Evolutionary conservation across 2,797 vertebrate genomes (phyloP), one percentile per base, ranked within the genome.

Genomic region (Emys orbicularis): DNA sequence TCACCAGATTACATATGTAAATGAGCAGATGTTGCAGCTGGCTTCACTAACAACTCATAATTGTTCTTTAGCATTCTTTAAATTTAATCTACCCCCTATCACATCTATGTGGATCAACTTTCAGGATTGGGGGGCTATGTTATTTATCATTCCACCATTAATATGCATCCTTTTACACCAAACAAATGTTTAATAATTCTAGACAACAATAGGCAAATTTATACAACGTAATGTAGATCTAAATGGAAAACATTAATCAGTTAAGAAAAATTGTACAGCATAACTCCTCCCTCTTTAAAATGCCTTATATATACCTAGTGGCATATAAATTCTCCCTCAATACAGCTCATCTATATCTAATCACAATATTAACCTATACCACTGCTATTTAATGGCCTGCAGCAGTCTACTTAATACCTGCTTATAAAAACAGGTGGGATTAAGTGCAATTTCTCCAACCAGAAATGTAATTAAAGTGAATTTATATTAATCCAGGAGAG

Each of bases 391-490:
- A 96, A 96, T 44, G 86, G 91, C 87, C 88, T 94, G 81, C 23
- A 53, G 84, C 50, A 57, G 83, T 16, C 77, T 47, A 37, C 53
- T 81, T 88, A 94, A 95, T 50, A 53, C 61, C 92, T 88, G 19
- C 57, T 95, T 95, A 41, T 6, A 86, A 92, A 91, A 13, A 79
- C 90, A 95, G 96, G 90, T 85, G 74, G 88, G 94, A 95, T 97
- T 97, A 94, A 91, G 84, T 57, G 91, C 96, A 84, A 94, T 96
- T 96, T 61, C 84, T 96, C 90, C 95, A 84, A 94, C 87, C 92
- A 88, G 84, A 94, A 90, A 52, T 84, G 89, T 96, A 98, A 97
- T 98, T 97, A 98, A 98, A 98, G 87, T 50, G 95, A 97, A 95
- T 97, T 97, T 95, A 44, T 91, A 93, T 96, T 98, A 98, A 98